Base-by-base conservation (phyloP, 2,888 invertebrate species). In the Ceramica pisi region DNA sequence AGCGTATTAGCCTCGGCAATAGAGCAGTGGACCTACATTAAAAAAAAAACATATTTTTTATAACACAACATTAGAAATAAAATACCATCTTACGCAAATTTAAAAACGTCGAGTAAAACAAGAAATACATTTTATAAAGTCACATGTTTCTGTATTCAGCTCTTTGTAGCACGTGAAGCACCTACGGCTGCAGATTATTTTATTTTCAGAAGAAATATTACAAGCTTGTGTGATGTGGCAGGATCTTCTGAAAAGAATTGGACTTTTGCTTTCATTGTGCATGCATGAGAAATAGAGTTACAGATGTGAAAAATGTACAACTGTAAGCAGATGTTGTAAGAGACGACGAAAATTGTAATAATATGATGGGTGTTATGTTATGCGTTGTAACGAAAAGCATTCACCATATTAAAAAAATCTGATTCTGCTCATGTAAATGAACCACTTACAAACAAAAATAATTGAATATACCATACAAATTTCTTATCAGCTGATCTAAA, bases 161-260 rank as follows among this genome's bases (percentile, higher is more conserved):
- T 67, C 66, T 63, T 63, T 55, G 68, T 50, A 59, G 67, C 66
- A 67, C 50, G 50, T 53, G 59, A 50, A 66, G 46, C 57, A 78
- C 59, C 65, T 67, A 79, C 65, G 31, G 57, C 57, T 80, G 57
- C 51, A 59, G 66, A 73, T 78, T 64, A 78, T 72, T 56, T 69
- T 73, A 73, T 71, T 71, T 77, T 79, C 23, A 60, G 46, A 57
- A 65, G 62, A 80, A 68, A 77, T 66, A 65, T 79, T 72, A 62
- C 72, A 62, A 19, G 50, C 51, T 62, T 55, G 14, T 59, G 31
- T 55, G 53, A 78, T 67, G 23, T 51, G 81, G 69, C 75, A 55
- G 48, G 60, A 60, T 75, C n/a, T 65, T 63, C 35, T 59, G 5
- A 51, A 60, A 38, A 64, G 14, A 35, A 41, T 38, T 60, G 21